Base-by-base conservation (phyloP, 92 coral and sea anemone genomes). In the Isaurus tuberculatus region DNA sequence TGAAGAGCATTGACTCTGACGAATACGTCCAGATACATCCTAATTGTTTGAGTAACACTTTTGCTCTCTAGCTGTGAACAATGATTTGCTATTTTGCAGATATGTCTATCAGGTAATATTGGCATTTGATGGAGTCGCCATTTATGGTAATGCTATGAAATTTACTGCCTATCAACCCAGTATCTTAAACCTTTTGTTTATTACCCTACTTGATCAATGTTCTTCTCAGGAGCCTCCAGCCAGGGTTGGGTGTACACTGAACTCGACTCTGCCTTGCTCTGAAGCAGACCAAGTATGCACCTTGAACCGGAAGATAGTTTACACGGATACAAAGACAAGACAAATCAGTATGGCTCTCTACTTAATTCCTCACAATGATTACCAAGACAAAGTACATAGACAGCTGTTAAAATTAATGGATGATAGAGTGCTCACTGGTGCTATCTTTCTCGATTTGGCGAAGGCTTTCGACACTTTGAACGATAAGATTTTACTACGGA, bases 21-120 rank as follows among this genome's bases (percentile, higher is more conserved):
- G 89, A 79, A 29, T 81, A 67, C 67, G 85, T 86, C 30, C 89
- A 86, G 67, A 81, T 68, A 13, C 72, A 68, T 34, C 80, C 70
- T 46, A 79, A 58, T 7, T 10, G 57, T 46, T 57, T 79, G 31
- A 37, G 27, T 44, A 79, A 36, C 60, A 85, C 85, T 64, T 66
- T 70, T 63, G 85, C 80, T 25, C 79, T 79, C 64, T 86, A 17
- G 80, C 89, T 70, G 85, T 37, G 57, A 79, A 63, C 75, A 68
- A 86, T 26, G 83, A 81, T 82, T 33, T 87, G 75, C 71, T 86
- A 57, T 73, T 87, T 73, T 87, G 87, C 40, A 42, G 82, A 16
- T 37, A 66, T 37, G 65, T 79, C 48, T 79, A 40, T 70, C 89
- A 86, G 83, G 42, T 86, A 66, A 27, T 80, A 34, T 67, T 79